These are phyloP conservation scores for Crenichthys baileyi DNA, from an alignment of 2,797 vertebrate species.

Conservation along the genomic window DNA sequence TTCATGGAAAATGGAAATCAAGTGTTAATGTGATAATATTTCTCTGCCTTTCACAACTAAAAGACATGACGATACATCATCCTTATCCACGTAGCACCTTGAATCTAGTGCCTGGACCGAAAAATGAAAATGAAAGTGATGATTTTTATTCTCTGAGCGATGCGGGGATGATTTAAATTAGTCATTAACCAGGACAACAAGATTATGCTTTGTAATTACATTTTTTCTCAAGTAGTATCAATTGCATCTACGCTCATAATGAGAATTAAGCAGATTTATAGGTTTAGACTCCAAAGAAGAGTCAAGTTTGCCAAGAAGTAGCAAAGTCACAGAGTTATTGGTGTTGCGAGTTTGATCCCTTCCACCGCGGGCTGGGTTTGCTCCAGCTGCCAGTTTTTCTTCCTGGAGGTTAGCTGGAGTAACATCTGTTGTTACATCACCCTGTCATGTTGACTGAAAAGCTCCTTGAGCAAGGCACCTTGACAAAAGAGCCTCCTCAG, in stretches of 20 bases:
- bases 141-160: constrained; percentile 49
- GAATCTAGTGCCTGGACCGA: constrained; percentile 41
- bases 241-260: constrained; percentile 28
- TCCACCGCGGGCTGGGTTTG: constrained; percentile 27
- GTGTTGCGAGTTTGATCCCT: constrained; percentile 47
- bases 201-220: constrained; percentile 57
- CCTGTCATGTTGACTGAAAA: constrained; percentile 17
- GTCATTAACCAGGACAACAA: constrained; percentile 47
- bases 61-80: constrained; percentile 66
- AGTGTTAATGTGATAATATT: constrained; percentile 78
- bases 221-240: constrained; percentile 50
- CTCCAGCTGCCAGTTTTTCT: constrained; percentile 41
- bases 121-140: constrained; percentile 44
- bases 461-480: constrained; percentile 44
- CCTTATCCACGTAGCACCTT: constrained; percentile 47
- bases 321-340: constrained; percentile 52
- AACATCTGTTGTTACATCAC: constrained; percentile 34
- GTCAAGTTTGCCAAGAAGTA: constrained; percentile 39
- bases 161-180: constrained; percentile 55
- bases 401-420: constrained; percentile 47
- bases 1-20: constrained; percentile 79
- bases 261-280: constrained; percentile 50
- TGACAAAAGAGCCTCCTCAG: constrained; percentile 12
- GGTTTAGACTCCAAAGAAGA: constrained; percentile 33
- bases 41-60: constrained; percentile 67